These are phyloP conservation scores for Callosobruchus maculatus DNA, from an alignment of 2,888 invertebrate species.

Conservation along the genomic window DNA sequence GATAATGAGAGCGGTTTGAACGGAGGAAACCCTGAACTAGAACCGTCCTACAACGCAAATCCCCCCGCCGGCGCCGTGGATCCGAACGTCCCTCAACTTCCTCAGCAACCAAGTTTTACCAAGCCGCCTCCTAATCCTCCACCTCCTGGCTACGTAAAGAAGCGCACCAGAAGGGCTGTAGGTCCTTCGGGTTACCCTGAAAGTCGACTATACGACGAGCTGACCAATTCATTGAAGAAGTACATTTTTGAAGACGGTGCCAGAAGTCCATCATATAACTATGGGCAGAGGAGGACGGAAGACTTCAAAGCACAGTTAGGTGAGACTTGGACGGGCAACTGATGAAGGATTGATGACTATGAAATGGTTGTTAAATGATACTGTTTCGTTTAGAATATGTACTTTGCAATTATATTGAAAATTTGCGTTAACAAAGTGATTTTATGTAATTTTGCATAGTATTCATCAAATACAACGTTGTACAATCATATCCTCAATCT, in stretches of 20 bases:
- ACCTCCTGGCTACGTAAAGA: background rate
- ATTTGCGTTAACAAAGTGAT: no score
- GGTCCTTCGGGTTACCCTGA: background rate
- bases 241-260: constrained; percentile 9
- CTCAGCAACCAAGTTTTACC: background rate
- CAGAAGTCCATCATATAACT: constrained; percentile 10
- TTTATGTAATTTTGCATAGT: no score
- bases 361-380: background rate
- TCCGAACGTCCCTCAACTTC: background rate
- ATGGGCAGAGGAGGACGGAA: constrained; percentile 30
- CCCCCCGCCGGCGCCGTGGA: background rate
- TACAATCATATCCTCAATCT: background rate
- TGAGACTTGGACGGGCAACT: constrained; percentile 20
- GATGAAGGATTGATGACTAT: background rate
- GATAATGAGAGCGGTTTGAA: constrained; percentile 16
- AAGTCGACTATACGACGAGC: constrained; percentile 10
- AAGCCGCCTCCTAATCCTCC: background rate
- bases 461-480: no score
- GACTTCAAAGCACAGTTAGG: constrained; percentile 40
- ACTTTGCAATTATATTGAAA: no score
- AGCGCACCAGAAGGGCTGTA: background rate
- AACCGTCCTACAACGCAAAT: background rate
- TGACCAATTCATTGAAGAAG: constrained; percentile 8
- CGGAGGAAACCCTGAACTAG: constrained; percentile 5
- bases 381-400: no score